These are phyloP conservation scores for Psettodes erumei DNA, from an alignment of 2,113 vertebrate species.

Conservation along the genomic window DNA sequence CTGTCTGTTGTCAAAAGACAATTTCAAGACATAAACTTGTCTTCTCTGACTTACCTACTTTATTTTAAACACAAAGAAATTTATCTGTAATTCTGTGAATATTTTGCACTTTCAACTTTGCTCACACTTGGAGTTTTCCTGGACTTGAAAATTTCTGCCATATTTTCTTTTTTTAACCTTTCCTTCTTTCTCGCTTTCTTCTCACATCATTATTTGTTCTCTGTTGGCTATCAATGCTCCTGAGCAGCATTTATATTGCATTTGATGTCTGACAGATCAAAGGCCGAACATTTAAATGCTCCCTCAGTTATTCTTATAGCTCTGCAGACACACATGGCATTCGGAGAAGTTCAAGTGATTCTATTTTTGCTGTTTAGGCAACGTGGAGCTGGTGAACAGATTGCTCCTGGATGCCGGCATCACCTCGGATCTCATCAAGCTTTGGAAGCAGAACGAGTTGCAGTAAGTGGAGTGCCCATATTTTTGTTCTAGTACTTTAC, in stretches of 20 bases:
- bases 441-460: conserved; percentile 87
- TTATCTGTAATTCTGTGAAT: too few relatives aligned
- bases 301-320: neutral
- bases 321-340: neutral
- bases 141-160: neutral
- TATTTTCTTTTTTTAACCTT: conserved; percentile 6
- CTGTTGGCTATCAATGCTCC: conserved; percentile 6
- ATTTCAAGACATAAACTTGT: neutral
- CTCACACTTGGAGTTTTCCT: neutral
- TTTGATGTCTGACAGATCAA: conserved; percentile 18
- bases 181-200: neutral
- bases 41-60: neutral
- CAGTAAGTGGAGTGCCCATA: conserved; percentile 82
- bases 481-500: neutral
- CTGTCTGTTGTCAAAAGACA: neutral
- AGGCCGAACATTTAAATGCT: neutral
- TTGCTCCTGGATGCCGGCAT: conserved; percentile 94
- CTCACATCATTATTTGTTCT: conserved; percentile 4
- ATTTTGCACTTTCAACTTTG: neutral
- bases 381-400: conserved; percentile 89
- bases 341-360: neutral
- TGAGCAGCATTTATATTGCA: conserved; percentile 11
- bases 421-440: conserved; percentile 88
- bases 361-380: conserved; percentile 81
- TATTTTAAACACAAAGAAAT: too few relatives aligned